A percentile compares a stretch with the other conserved stretches of the same genome.
phyloP scores from a whole-genome alignment of 2,113 vertebrate species.

The Tylochromis polylepis region DNA sequence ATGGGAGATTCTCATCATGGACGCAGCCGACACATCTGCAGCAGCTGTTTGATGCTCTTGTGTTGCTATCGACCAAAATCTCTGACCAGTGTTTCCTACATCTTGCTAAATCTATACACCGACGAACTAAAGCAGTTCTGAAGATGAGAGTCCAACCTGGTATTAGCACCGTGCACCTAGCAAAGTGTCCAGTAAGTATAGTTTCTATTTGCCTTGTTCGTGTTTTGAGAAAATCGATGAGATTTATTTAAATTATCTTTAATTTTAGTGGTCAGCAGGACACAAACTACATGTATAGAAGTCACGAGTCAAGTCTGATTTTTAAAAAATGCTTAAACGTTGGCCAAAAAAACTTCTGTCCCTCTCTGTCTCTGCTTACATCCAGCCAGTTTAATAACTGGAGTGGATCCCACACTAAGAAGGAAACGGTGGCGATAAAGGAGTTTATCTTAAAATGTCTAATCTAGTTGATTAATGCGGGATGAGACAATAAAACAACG shows the following conservation, averaged over 20 bases:
- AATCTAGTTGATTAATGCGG: not conserved
- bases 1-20: not conserved
- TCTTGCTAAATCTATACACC: not conserved
- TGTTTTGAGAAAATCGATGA: not conserved
- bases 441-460: not conserved
- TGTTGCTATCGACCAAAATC: not conserved
- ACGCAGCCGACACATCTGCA: not conserved
- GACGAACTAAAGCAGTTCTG: not conserved
- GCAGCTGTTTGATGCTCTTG: not conserved
- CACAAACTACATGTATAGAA: not conserved
- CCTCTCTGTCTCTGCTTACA: not conserved
- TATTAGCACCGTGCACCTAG: not conserved
- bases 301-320: not conserved
- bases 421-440: not conserved
- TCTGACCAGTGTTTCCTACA: not conserved
- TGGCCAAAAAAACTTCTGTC: accelerated
- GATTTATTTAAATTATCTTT: not conserved
- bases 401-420: not conserved
- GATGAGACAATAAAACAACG: not conserved
- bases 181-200: not conserved
- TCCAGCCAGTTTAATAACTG: not conserved
- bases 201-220: not conserved
- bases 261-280: not conserved
- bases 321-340: not conserved
- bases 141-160: not conserved